Evolutionary conservation across 2,888 invertebrate species (phyloP).

Genomic region (Andrena marginata): DNA sequence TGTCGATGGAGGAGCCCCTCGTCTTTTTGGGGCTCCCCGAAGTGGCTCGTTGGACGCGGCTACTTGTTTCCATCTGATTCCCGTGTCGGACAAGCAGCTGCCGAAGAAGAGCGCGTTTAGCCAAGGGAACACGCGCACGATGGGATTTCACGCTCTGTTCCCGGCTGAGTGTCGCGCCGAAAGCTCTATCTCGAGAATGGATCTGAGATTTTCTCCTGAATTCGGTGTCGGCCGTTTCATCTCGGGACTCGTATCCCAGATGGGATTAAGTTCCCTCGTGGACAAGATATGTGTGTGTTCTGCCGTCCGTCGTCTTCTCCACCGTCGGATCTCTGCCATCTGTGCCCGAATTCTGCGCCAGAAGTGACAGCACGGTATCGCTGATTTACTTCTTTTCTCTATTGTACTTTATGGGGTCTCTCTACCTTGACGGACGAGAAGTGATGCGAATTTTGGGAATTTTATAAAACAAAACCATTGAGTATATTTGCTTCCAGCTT

Average conservation of each 20-base stretch:
- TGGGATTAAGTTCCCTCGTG: slow-evolving; percentile 58
- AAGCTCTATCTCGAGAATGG: slow-evolving; percentile 63
- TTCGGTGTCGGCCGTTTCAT: slow-evolving; percentile 47
- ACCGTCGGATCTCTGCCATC: slow-evolving; percentile 44
- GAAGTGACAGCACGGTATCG: background rate
- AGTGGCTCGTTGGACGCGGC: slow-evolving; percentile 9
- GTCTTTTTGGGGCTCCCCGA: slow-evolving; percentile 21
- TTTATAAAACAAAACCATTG: no score
- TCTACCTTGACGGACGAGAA: no score
- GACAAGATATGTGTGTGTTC: slow-evolving; percentile 39
- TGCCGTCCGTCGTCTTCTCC: background rate
- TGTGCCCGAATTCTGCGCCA: background rate
- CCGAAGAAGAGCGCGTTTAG: slow-evolving; percentile 6
- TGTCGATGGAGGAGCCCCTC: background rate
- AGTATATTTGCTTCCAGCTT: no score
- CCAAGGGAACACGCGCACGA: slow-evolving; percentile 32
- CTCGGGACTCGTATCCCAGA: slow-evolving; percentile 40
- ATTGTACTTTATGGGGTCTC: no score
- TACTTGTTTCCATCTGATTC: slow-evolving; percentile 55
- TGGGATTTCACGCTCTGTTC: slow-evolving; percentile 46
- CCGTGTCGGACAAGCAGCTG: slow-evolving; percentile 32
- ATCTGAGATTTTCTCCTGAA: slow-evolving; percentile 52
- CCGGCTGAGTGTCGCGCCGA: slow-evolving; percentile 53
- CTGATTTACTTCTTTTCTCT: no score
- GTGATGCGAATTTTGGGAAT: no score